Percentiles rank a stretch among this genome's conserved stretches.
Conservation (phyloP, 2,113 vertebrate species). For the Desmodus rotundus region DNA sequence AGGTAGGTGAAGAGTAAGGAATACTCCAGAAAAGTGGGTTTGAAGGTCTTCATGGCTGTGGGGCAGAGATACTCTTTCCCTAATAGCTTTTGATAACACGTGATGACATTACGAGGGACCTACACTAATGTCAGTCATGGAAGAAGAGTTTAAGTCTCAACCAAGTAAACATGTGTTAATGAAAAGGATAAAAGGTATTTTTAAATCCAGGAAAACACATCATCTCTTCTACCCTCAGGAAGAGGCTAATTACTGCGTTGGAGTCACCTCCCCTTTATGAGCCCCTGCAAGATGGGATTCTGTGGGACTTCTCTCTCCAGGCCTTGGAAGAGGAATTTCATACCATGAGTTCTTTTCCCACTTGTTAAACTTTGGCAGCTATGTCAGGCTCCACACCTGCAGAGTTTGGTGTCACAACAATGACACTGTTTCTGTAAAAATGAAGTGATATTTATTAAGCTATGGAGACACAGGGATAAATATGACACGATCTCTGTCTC, state of each 20-base stretch:
- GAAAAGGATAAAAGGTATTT: neutral
- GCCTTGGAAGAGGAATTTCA: neutral
- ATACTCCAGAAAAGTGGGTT: neutral
- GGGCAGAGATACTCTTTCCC: neutral
- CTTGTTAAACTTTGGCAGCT: neutral
- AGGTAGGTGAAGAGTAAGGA: neutral
- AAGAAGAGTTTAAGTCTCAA: neutral
- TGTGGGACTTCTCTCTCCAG: neutral
- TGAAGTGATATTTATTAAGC: neutral
- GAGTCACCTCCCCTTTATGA: neutral
- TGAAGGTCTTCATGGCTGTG: neutral
- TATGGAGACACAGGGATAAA: neutral
- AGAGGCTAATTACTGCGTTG: neutral
- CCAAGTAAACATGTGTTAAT: neutral
- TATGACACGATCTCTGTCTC: neutral
- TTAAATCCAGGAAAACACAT: neutral
- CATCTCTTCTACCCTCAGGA: neutral
- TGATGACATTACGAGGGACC: neutral
- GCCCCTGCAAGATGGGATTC: neutral
- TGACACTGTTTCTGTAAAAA: neutral
- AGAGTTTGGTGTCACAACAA: neutral
- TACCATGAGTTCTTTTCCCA: neutral
- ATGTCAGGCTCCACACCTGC: neutral
- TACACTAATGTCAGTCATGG: neutral
- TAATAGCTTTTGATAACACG: neutral